Evolutionary conservation across 2,888 invertebrate genomes (phyloP).

Genomic region (Apoda limacodes): DNA sequence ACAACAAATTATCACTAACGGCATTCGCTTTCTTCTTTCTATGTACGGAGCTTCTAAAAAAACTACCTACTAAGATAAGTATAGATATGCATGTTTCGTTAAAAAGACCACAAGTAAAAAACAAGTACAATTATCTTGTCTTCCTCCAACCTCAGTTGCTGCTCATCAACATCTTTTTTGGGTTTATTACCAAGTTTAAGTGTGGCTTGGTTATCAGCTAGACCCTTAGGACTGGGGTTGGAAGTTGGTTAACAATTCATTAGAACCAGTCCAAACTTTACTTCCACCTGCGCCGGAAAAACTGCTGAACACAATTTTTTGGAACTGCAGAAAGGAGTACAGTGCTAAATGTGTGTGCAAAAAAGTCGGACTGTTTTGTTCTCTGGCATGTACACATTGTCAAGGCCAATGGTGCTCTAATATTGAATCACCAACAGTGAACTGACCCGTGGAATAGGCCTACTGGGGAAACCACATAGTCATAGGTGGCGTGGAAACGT

Average conservation of each 20-base stretch:
- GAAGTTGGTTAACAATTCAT: conserved; percentile 13
- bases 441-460: too few species aligned
- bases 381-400: conserved; percentile 19
- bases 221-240: conserved; percentile 18
- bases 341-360: conserved; percentile 19
- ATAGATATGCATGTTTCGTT: conserved; percentile 6
- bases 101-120: conserved; percentile 6
- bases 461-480: too few species aligned
- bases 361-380: too few species aligned
- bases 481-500: too few species aligned
- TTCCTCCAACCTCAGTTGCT: too few species aligned
- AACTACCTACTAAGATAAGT: conserved; percentile 2
- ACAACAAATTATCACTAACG: too few species aligned
- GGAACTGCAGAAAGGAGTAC: conserved; percentile 18
- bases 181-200: conserved; percentile 17
- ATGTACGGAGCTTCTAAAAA: too few species aligned
- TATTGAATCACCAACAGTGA: conserved; percentile 19
- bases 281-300: too few species aligned
- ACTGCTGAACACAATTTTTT: too few species aligned
- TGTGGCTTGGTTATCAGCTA: conserved; percentile 17
- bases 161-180: too few species aligned
- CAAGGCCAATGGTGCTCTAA: conserved; percentile 21
- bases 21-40: too few species aligned
- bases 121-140: conserved; percentile 6
- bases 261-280: conserved; percentile 15